Evolutionary conservation across 2,797 vertebrate genomes (phyloP).

Genomic region (Anniella stebbinsi): DNA sequence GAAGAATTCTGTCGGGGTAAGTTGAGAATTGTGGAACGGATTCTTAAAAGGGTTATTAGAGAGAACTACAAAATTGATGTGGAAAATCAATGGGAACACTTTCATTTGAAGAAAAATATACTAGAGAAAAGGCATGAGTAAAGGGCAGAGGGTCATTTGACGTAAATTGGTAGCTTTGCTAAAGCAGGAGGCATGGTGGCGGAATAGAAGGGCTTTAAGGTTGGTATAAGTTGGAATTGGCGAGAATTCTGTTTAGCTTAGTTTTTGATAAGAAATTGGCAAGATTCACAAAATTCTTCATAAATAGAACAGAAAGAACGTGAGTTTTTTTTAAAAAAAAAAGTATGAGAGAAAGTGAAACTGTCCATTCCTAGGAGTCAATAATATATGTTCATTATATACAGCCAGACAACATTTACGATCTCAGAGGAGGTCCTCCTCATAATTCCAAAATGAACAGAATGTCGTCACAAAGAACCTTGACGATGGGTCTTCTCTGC

Average conservation of each 20-base stretch:
- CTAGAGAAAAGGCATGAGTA: neutral
- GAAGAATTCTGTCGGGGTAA: neutral
- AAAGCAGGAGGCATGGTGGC: neutral
- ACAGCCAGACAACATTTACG: neutral
- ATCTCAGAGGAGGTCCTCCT: too few relatives aligned
- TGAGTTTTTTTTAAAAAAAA: neutral
- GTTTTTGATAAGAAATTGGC: too few relatives aligned
- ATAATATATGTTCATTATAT: neutral
- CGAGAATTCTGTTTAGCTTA: neutral
- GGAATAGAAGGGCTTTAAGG: neutral
- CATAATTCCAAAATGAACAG: too few relatives aligned
- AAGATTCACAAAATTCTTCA: neutral
- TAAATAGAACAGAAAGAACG: neutral
- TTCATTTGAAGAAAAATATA: neutral
- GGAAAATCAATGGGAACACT: neutral
- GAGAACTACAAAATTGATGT: neutral
- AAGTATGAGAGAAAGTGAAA: neutral
- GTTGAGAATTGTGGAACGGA: neutral
- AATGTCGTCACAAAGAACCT: too few relatives aligned
- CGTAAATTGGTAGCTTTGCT: conserved; percentile 3
- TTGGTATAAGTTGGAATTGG: neutral
- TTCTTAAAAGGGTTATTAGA: neutral
- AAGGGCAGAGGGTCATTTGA: neutral
- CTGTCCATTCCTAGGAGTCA: rapidly evolving
- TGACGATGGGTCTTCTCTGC: too few relatives aligned